These are phyloP conservation scores for Lasioglossum oenotherae DNA, from an alignment of 2,888 invertebrate species.

Conservation along the genomic window DNA sequence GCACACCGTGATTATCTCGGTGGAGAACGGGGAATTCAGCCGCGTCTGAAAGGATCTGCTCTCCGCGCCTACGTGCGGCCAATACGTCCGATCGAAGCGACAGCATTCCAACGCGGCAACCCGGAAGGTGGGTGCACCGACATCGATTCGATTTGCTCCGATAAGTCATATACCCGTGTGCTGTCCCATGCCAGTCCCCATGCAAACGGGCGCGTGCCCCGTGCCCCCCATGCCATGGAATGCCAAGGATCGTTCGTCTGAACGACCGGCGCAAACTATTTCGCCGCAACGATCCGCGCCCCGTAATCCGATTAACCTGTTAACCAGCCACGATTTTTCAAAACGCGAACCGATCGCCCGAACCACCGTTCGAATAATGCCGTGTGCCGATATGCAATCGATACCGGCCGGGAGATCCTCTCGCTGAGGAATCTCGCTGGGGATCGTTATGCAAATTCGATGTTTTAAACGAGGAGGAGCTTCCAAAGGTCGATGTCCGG, in stretches of 20 bases:
- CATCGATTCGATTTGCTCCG: constrained; percentile 66
- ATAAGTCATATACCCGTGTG: constrained; percentile 47
- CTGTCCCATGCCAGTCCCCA: constrained; percentile 13
- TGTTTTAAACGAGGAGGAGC: neutral
- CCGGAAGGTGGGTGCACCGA: constrained; percentile 62
- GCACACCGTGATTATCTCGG: constrained; percentile 25
- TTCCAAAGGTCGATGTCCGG: neutral
- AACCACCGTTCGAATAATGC: neutral
- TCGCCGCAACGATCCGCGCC: neutral
- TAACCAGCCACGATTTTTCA: neutral
- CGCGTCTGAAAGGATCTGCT: constrained; percentile 60
- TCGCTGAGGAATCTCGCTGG: neutral
- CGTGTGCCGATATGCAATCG: neutral
- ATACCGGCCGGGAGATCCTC: neutral
- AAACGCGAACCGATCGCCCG: neutral
- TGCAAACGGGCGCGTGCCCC: constrained; percentile 25
- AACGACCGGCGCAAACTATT: constrained; percentile 12
- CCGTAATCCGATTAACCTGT: constrained; percentile 1
- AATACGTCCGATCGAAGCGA: constrained; percentile 60
- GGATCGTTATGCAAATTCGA: neutral
- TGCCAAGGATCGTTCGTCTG: constrained; percentile 13
- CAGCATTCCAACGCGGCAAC: constrained; percentile 67
- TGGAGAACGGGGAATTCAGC: constrained; percentile 40
- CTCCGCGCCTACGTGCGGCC: constrained; percentile 55
- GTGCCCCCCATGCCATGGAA: neutral